A percentile compares a stretch with the other conserved stretches of the same genome.
These are phyloP conservation scores for Venusia cambrica DNA, from an alignment of 2,888 invertebrate genomes.

Conservation along the genomic window DNA sequence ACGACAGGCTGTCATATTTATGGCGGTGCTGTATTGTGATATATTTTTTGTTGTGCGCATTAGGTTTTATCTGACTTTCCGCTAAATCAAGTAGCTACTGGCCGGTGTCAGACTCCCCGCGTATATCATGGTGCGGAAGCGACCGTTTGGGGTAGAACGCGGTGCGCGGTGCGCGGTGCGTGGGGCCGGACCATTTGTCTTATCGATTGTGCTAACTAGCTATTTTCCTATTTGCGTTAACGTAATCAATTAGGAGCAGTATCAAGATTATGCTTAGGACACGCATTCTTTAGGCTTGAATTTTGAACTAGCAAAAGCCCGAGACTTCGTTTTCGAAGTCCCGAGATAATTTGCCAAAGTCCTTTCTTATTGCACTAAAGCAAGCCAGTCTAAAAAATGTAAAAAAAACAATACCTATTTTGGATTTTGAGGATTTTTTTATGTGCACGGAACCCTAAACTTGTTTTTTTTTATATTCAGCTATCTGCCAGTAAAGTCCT, in stretches of 20 bases:
- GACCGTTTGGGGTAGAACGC: conserved; percentile 72
- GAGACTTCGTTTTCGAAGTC: too few species aligned
- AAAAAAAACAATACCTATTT: too few species aligned
- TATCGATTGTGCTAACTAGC: conserved; percentile 55
- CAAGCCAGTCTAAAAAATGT: too few species aligned
- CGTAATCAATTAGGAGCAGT: conserved; percentile 11
- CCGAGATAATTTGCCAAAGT: too few species aligned
- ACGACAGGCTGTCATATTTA: conserved; percentile 80
- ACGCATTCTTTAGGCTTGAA: too few species aligned
- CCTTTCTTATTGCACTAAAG: too few species aligned
- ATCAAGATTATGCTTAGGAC: background rate
- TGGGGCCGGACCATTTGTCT: conserved; percentile 63
- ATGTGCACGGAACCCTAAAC: too few species aligned
- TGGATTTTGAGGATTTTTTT: too few species aligned
- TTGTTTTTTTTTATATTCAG: too few species aligned
- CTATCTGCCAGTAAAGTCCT: too few species aligned
- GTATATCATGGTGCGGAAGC: conserved; percentile 75
- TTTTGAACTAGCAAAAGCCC: too few species aligned
- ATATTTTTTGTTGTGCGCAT: conserved; percentile 81
- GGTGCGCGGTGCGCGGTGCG: too few species aligned
- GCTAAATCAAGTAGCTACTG: conserved; percentile 82
- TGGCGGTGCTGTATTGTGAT: conserved; percentile 77
- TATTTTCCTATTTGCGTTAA: conserved; percentile 45
- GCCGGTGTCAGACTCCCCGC: conserved; percentile 79
- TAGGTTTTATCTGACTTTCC: conserved; percentile 81